These are phyloP conservation scores for Drosophila varians DNA, from an alignment of 1,140 invertebrate genomes.

Conservation along the genomic window DNA sequence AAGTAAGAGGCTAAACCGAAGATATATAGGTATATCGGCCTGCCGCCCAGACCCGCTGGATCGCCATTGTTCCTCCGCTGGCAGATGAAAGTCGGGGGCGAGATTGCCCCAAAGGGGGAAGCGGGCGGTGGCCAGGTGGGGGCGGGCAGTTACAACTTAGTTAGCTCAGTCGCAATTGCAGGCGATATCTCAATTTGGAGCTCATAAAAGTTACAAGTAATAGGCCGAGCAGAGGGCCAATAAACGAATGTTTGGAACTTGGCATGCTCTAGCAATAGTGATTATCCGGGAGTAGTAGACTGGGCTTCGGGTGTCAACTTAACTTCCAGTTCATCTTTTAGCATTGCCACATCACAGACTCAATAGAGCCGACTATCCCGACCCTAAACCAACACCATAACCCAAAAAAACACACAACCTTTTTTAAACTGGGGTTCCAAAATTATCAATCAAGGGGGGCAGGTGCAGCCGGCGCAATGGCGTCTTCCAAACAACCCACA, in stretches of 20 bases:
- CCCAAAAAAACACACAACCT: constrained; percentile 2
- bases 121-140: neutral
- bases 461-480: constrained; percentile 8
- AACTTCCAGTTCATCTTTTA: neutral
- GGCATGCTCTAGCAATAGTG: neutral
- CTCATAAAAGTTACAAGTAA: constrained; percentile 60
- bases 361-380: neutral
- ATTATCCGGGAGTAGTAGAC: neutral
- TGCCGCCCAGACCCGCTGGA: constrained; percentile 1
- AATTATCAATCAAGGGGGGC: constrained; percentile 24
- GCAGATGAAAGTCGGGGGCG: constrained; percentile 29
- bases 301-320: neutral
- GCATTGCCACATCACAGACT: neutral
- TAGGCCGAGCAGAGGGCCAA: constrained; percentile 18
- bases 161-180: constrained; percentile 44
- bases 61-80: constrained; percentile 31
- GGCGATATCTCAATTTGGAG: constrained; percentile 74
- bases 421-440: constrained; percentile 5
- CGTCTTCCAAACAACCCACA: constrained; percentile 17
- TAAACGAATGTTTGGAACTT: neutral
- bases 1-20: constrained; percentile 39
- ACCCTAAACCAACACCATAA: neutral
- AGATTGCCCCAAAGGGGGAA: constrained; percentile 18
- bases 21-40: constrained; percentile 37
- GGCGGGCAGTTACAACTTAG: constrained; percentile 63